phyloP scores from a whole-genome alignment of 2,797 vertebrate species.

The Sarcoramphus papa region DNA sequence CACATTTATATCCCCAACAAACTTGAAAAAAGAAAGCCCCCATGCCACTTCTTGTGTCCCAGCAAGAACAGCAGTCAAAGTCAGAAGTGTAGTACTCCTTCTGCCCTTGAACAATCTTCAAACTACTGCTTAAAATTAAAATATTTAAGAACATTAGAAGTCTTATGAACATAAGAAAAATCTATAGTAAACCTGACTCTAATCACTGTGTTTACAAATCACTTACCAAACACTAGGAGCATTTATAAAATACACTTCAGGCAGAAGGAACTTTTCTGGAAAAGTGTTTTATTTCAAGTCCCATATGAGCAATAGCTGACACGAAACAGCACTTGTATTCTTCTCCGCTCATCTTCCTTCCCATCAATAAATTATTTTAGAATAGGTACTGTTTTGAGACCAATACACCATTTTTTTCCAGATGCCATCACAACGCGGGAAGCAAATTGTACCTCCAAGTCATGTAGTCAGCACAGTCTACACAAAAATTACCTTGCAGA shows the following conservation, averaged over 20 bases:
- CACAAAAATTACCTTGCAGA: not conserved
- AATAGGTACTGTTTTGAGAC: not conserved
- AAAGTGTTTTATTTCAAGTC: not conserved
- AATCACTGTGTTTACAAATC: not conserved
- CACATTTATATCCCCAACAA: not conserved
- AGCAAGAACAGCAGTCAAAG: not conserved
- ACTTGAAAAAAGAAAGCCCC: not conserved
- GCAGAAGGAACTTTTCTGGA: not conserved
- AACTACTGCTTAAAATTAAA: not conserved
- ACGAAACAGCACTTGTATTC: not conserved
- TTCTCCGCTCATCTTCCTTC: not conserved
- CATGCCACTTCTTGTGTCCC: not conserved
- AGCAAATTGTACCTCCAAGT: not conserved
- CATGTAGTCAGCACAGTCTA: not conserved
- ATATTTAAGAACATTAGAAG: not conserved
- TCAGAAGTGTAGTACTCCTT: fast-evolving
- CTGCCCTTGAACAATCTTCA: not conserved
- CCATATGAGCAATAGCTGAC: not conserved
- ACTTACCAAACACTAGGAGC: not conserved
- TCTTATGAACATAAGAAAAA: not conserved
- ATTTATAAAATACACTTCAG: not conserved
- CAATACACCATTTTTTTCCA: not conserved
- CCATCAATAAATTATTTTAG: not conserved
- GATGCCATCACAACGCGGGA: not conserved
- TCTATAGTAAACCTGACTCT: not conserved